Evolutionary conservation across 2,888 invertebrate genomes (phyloP), one percentile per base, ranked within the genome.

Genomic region (Papilio demoleus): DNA sequence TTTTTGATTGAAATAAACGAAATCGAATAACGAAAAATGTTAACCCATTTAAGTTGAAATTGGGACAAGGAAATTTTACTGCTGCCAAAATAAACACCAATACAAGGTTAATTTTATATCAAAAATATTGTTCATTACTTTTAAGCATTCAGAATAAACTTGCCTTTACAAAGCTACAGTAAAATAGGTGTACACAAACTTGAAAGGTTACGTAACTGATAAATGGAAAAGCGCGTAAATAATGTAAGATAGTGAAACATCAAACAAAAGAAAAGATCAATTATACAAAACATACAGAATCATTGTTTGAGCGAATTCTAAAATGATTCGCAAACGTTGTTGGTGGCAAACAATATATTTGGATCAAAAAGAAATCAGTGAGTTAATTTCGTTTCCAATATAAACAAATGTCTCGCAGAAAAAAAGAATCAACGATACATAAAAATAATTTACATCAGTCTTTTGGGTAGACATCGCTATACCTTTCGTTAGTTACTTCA

Each of bases 1-100:
- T 31, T n/a, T n/a, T 24, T 27, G 34, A 31, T 42, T 64, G 67
- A 77, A 74, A 73, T 75, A 68, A 74, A 74, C 75, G 75, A 77
- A 72, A 71, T 74, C 72, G 31, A 70, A 53, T 68, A 67, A 70
- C 64, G 42, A 45, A 60, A 63, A 50, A 42, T 64, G 65, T 67
- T 71, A 69, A 59, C 60, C 63, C 63, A 68, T 71, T 72, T 77
- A 47, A 64, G 76, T 77, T 76, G 75, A 50, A 50, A 78, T 72
- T 75, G 71, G 77, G 66, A 68, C 70, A 70, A 70, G 71, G 59
- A 65, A 63, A 65, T 68, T 64, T 42, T 72, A 67, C 72, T 53
- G 70, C 70, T 75, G 76, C 77, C 76, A 78, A 79, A 77, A 75
- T 74, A 75, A 75, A 76, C 69, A 71, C 50, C 42, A 65, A 56